Percentiles rank a stretch among this genome's conserved stretches.
These are phyloP conservation scores for Rhyacophila evoluta DNA, from an alignment of 2,888 invertebrate species.

Conservation along the genomic window DNA sequence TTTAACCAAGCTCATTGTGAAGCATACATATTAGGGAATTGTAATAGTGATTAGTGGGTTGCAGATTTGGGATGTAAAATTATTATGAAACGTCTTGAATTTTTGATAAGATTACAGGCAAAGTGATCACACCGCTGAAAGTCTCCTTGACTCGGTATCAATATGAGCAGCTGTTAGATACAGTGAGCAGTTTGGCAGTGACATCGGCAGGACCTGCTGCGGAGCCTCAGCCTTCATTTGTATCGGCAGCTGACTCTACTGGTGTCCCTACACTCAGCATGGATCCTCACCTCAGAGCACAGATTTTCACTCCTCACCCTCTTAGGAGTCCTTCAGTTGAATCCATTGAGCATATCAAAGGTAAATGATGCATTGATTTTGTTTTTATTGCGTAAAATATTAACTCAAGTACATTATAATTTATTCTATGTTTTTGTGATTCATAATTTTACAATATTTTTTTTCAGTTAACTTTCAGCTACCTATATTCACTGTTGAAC, in stretches of 20 bases:
- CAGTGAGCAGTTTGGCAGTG: constrained; percentile 63
- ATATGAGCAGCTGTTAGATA: constrained; percentile 90
- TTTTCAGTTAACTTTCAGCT: constrained; percentile 77
- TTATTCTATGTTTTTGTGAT: no score
- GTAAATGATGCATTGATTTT: no score
- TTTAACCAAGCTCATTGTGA: no score
- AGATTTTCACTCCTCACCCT: constrained; percentile 62
- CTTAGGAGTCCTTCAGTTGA: constrained; percentile 50
- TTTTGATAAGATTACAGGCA: constrained; percentile 81
- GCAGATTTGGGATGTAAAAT: no score
- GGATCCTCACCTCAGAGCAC: constrained; percentile 75
- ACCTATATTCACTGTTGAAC: constrained; percentile 79
- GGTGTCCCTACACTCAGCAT: constrained; percentile 68
- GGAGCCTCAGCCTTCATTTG: constrained; percentile 57
- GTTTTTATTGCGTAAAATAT: no score
- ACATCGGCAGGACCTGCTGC: constrained; percentile 59
- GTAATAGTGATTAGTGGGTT: no score
- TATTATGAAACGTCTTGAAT: no score
- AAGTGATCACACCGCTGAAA: constrained; percentile 86
- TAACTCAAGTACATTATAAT: no score
- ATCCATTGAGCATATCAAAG: constrained; percentile 56
- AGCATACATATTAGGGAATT: no score
- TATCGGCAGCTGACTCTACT: constrained; percentile 58
- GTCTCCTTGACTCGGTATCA: constrained; percentile 88
- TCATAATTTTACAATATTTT: no score